Percentiles rank a stretch among this genome's conserved stretches.
phyloP scores from a whole-genome alignment of 1,140 invertebrate genomes.

The Tetramorium simillimum region DNA sequence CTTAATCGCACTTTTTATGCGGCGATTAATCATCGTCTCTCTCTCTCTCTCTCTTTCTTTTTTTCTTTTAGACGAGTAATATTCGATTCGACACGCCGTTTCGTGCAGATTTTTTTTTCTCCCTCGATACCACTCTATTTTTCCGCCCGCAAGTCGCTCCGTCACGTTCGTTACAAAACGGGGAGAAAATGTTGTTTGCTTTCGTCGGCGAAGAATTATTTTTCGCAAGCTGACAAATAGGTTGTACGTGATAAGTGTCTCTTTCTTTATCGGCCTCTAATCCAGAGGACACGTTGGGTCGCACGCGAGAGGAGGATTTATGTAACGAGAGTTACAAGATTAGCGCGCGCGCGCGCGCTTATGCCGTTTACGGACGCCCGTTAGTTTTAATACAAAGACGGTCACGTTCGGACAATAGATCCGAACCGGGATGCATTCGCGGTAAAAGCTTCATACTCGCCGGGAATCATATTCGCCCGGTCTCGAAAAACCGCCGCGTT shows the following conservation, averaged over 20 bases:
- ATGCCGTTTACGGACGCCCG: conserved; percentile 3
- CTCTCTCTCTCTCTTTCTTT: background rate
- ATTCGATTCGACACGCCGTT: background rate
- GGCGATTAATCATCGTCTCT: background rate
- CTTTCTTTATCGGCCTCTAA: conserved; percentile 30
- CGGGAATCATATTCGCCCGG: background rate
- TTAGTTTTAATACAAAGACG: conserved; percentile 38
- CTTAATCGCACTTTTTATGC: background rate
- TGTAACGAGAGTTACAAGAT: conserved; percentile 38
- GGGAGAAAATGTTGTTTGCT: conserved; percentile 3
- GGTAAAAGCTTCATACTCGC: conserved; percentile 6
- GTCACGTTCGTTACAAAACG: conserved; percentile 27
- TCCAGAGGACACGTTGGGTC: conserved; percentile 19
- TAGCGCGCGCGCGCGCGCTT: background rate
- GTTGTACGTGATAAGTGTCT: background rate
- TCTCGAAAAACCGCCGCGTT: background rate
- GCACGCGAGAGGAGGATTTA: conserved; percentile 42
- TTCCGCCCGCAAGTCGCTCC: conserved; percentile 1
- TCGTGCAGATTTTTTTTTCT: background rate
- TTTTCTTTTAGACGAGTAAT: background rate
- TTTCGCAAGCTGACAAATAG: conserved; percentile 36
- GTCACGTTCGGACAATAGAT: conserved; percentile 35
- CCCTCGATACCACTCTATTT: background rate
- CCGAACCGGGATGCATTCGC: background rate
- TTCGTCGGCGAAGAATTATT: conserved; percentile 10